A percentile compares a stretch with the other conserved stretches of the same genome.
These are phyloP conservation scores for Priocnemis perturbator DNA, from an alignment of 2,888 invertebrate species.

Conservation along the genomic window DNA sequence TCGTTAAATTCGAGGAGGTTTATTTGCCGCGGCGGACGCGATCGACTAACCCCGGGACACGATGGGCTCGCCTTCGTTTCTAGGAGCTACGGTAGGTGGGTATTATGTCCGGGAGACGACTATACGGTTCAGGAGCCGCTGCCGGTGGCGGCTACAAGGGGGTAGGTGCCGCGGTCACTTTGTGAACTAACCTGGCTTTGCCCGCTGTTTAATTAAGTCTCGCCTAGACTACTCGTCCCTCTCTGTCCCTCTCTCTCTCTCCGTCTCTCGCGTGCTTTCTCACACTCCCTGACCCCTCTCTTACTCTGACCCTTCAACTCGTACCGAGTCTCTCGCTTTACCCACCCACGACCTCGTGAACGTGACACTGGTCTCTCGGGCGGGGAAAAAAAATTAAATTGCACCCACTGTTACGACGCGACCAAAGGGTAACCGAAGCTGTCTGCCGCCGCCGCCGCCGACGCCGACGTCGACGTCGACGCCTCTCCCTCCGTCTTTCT, in stretches of 20 bases:
- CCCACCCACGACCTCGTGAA: conserved; percentile 47
- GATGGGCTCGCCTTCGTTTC: conserved; percentile 5
- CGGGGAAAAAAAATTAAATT: conserved; percentile 51
- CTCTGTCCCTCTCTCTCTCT: conserved; percentile 47
- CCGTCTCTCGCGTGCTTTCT: conserved; percentile 42
- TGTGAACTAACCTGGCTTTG: conserved; percentile 74
- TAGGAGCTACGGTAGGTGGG: conserved; percentile 8
- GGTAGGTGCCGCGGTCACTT: conserved; percentile 74
- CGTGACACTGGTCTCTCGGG: conserved; percentile 42
- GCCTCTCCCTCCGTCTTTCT: not conserved
- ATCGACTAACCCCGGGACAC: conserved; percentile 5
- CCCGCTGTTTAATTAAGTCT: conserved; percentile 75
- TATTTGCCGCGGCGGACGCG: conserved; percentile 1
- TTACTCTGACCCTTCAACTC: conserved; percentile 30
- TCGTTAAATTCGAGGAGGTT: conserved; percentile 8
- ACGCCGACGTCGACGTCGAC: conserved; percentile 30
- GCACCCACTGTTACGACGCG: conserved; percentile 51
- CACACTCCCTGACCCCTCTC: conserved; percentile 30
- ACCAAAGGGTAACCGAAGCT: conserved; percentile 51
- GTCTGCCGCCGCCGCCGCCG: conserved; percentile 33
- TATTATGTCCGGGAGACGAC: conserved; percentile 17
- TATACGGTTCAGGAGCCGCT: conserved; percentile 24
- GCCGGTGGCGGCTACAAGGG: conserved; percentile 46
- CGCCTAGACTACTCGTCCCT: conserved; percentile 71
- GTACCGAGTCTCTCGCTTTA: conserved; percentile 18